Percentiles rank a stretch among this genome's conserved stretches.
phyloP scores from a whole-genome alignment of 1,140 invertebrate species.

The Anthonomus grandis region DNA sequence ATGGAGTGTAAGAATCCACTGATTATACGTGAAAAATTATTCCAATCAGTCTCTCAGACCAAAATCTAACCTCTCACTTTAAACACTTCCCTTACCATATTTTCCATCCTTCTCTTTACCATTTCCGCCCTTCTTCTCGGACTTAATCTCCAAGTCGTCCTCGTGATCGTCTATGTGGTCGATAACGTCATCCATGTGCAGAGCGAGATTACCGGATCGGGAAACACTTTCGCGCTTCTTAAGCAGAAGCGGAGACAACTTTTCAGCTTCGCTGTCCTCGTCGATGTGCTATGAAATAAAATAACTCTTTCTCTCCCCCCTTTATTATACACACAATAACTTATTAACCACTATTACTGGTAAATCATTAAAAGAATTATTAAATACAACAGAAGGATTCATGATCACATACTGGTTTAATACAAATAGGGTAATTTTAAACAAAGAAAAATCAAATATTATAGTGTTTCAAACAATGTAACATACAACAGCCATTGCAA shows the following conservation, averaged over 20 bases:
- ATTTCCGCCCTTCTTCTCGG: constrained; percentile 18
- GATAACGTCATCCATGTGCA: constrained; percentile 51
- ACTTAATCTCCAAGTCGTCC: constrained; percentile 50
- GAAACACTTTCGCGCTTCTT: constrained; percentile 31
- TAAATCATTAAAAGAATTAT: no score
- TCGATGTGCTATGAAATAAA: constrained; percentile 54
- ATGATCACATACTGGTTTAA: no score
- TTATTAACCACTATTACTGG: no score
- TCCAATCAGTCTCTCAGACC: not conserved
- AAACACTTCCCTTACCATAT: constrained; percentile 13
- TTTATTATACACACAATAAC: no score
- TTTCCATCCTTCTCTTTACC: constrained; percentile 35
- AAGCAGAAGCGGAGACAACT: constrained; percentile 68
- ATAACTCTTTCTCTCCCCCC: no score
- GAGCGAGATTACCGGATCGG: constrained; percentile 35
- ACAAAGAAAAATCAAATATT: no score
- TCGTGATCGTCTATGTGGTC: constrained; percentile 54
- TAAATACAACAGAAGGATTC: no score
- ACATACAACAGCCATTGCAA: no score
- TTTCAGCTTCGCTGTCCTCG: constrained; percentile 77
- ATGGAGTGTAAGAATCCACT: no score
- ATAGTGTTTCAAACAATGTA: no score
- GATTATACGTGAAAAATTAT: no score
- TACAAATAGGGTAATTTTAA: no score
- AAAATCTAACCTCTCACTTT: not conserved